Conservation (phyloP, 2,888 invertebrate species). For the Megamerina dolium region DNA sequence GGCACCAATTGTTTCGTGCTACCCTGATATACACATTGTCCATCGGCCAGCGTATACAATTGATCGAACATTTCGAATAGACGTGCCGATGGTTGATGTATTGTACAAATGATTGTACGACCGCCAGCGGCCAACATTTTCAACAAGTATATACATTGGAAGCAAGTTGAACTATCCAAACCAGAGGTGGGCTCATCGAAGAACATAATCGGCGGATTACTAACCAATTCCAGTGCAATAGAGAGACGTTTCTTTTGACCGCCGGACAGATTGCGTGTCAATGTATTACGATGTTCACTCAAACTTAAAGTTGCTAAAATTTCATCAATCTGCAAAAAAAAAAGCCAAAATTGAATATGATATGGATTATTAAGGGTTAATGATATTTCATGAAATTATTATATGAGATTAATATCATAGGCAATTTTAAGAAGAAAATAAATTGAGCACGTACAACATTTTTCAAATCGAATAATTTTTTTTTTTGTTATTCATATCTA, state of each 20-base stretch:
- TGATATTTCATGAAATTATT: no score
- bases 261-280: conserved; percentile 87
- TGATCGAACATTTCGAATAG: conserved; percentile 96
- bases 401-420: background rate
- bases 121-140: conserved; percentile 86
- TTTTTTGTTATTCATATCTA: no score
- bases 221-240: conserved; percentile 89
- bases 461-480: no score
- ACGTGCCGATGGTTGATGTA: conserved; percentile 92
- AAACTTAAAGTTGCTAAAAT: conserved; percentile 85
- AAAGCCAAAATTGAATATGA: no score
- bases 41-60: conserved; percentile 87
- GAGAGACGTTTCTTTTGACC: conserved; percentile 93
- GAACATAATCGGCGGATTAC: conserved; percentile 96
- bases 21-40: conserved; percentile 92
- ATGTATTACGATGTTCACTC: conserved; percentile 78
- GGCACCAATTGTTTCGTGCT: conserved; percentile 78
- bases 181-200: conserved; percentile 97
- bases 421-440: background rate
- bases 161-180: conserved; percentile 90
- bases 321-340: conserved; percentile 72
- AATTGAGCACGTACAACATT: no score
- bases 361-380: no score
- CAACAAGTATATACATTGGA: conserved; percentile 84
- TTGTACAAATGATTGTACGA: conserved; percentile 87